Conservation (phyloP, 1,140 invertebrate genomes). For the Heliconius hermathena region DNA sequence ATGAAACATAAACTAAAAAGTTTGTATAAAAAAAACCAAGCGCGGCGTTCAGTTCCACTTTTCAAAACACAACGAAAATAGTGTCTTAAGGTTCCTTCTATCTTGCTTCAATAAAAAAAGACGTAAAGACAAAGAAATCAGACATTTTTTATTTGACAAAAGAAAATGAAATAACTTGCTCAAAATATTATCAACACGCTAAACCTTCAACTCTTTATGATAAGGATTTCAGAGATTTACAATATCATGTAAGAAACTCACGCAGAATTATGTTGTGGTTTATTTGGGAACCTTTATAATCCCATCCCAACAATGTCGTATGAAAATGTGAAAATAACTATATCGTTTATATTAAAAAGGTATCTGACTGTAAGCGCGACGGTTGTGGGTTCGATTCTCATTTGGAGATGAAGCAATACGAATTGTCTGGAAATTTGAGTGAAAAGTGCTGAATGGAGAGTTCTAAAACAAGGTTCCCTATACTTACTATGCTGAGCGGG, state of each 20-base stretch:
- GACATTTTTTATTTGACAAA: neutral
- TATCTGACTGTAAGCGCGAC: neutral
- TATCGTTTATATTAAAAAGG: neutral
- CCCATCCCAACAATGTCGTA: neutral
- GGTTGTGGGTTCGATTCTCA: neutral
- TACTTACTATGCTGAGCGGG: no score
- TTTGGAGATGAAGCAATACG: neutral
- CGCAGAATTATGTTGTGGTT: constrained; percentile 1
- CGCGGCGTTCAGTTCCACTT: no score
- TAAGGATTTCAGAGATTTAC: neutral
- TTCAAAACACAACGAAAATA: no score
- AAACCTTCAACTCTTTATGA: neutral
- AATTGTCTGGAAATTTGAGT: neutral
- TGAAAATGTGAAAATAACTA: neutral
- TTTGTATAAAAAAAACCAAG: no score
- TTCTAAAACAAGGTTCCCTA: neutral
- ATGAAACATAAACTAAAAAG: no score
- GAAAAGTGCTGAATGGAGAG: neutral
- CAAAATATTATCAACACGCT: neutral
- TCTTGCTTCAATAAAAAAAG: no score
- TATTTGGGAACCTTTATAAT: constrained; percentile 16
- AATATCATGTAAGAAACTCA: constrained; percentile 1
- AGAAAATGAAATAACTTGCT: neutral
- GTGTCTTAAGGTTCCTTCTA: no score
- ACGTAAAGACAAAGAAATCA: no score